These are phyloP conservation scores for Bellardia bayeri DNA, from an alignment of 2,888 invertebrate genomes.

Conservation along the genomic window DNA sequence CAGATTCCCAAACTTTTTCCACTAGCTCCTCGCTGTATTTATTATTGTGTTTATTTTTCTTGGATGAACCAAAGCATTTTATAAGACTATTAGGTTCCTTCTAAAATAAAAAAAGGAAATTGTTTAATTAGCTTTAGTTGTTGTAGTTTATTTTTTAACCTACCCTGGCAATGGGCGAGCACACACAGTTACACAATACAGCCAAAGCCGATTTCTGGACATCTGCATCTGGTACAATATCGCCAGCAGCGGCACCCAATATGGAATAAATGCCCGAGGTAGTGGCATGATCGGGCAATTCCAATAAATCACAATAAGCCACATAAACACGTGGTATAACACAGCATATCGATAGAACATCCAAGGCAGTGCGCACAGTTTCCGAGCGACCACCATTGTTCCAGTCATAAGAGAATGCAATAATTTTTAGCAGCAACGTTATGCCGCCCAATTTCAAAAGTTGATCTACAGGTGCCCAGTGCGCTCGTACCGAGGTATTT, in stretches of 20 bases:
- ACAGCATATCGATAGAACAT: conserved; percentile 95
- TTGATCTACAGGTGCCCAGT: conserved; percentile 96
- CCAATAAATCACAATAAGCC: conserved; percentile 90
- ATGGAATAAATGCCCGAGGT: conserved; percentile 93
- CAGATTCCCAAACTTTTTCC: conserved; percentile 96
- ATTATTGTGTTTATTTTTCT: conserved; percentile 85
- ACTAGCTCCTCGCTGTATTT: conserved; percentile 93
- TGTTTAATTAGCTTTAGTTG: not conserved
- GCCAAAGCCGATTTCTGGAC: conserved; percentile 96
- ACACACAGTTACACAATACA: conserved; percentile 96
- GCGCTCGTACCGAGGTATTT: conserved; percentile 89
- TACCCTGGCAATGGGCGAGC: conserved; percentile 94
- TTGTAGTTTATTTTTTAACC: conserved; percentile 69
- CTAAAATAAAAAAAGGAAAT: conserved; percentile 68
- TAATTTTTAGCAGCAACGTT: conserved; percentile 91
- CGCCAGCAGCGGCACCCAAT: conserved; percentile 94
- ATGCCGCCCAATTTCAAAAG: conserved; percentile 93
- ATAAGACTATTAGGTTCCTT: conserved; percentile 77
- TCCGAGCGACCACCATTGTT: conserved; percentile 91
- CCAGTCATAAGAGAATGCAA: conserved; percentile 96
- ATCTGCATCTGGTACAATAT: conserved; percentile 95
- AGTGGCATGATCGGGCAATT: conserved; percentile 90
- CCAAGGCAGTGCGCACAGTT: conserved; percentile 92
- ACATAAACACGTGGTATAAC: conserved; percentile 93
- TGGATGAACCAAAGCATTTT: conserved; percentile 78